Evolutionary conservation across 2,113 vertebrate genomes (phyloP).

Genomic region (Dipodomys stephensi): DNA sequence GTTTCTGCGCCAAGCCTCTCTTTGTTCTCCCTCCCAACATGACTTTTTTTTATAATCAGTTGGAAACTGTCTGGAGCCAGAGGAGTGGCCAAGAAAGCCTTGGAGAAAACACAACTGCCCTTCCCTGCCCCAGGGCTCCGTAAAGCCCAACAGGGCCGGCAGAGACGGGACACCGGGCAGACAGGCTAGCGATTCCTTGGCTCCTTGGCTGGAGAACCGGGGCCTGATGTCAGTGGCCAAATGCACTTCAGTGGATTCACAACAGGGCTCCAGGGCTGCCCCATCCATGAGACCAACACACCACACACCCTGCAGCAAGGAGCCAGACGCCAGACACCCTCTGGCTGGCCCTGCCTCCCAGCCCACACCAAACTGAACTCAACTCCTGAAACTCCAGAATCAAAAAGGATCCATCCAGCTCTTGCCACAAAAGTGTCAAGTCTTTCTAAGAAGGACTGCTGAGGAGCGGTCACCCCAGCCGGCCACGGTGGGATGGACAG

Average conservation of each 20-base stretch:
- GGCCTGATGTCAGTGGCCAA: not conserved
- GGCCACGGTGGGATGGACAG: not conserved
- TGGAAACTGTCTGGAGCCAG: constrained; percentile 7
- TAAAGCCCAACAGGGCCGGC: not conserved
- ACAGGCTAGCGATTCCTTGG: not conserved
- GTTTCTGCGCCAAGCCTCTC: constrained; percentile 56
- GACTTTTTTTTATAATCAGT: constrained; percentile 59
- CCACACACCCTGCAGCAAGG: too few relatives aligned
- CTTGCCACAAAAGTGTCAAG: not conserved
- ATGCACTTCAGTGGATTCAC: not conserved
- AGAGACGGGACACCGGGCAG: not conserved
- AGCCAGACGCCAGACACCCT: not conserved
- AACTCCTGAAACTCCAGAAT: not conserved
- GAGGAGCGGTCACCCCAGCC: not conserved
- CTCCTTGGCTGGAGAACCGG: not conserved
- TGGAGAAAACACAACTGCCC: constrained; percentile 24
- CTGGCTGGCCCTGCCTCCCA: not conserved
- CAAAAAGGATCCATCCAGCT: not conserved
- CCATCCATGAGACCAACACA: accelerated
- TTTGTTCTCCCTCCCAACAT: constrained; percentile 75
- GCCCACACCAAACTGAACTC: not conserved
- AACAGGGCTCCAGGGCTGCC: not conserved
- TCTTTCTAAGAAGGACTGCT: not conserved
- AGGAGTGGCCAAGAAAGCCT: constrained; percentile 48
- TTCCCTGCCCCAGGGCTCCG: not conserved